These are phyloP conservation scores for Psittacula cyanocephala DNA, from an alignment of 2,113 vertebrate genomes.

Conservation along the genomic window DNA sequence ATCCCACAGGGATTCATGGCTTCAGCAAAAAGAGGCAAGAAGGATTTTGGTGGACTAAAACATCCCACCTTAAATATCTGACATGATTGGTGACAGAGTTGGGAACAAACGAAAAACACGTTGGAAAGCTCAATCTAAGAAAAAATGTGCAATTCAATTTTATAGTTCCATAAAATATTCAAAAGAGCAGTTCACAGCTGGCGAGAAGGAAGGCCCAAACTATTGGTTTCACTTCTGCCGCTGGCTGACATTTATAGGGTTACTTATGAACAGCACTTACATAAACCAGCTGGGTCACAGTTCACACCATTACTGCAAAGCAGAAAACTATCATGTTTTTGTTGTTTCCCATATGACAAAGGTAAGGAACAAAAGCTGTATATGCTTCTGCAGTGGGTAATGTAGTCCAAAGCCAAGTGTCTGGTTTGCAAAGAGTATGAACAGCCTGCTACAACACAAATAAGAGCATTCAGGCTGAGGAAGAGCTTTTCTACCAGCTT, in stretches of 20 bases:
- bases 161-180: conserved; percentile 7
- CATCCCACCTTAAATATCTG: background rate
- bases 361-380: background rate
- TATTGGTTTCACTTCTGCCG: background rate
- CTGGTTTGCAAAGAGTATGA: background rate
- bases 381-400: background rate
- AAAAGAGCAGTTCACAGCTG: background rate
- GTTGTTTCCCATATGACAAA: background rate
- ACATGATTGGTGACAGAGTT: background rate
- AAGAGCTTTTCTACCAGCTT: background rate
- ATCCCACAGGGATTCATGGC: background rate
- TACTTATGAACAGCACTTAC: background rate
- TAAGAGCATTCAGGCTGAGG: background rate
- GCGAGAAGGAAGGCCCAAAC: background rate
- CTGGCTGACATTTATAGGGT: conserved; percentile 10
- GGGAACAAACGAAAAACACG: background rate
- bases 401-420: background rate
- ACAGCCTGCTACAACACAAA: background rate
- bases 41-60: background rate
- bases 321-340: background rate
- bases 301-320: background rate
- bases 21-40: background rate
- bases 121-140: background rate
- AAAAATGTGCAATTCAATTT: background rate
- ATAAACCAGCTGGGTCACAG: background rate